Conservation (phyloP, 92 coral and sea anemone genomes). For the Muricea muricata region DNA sequence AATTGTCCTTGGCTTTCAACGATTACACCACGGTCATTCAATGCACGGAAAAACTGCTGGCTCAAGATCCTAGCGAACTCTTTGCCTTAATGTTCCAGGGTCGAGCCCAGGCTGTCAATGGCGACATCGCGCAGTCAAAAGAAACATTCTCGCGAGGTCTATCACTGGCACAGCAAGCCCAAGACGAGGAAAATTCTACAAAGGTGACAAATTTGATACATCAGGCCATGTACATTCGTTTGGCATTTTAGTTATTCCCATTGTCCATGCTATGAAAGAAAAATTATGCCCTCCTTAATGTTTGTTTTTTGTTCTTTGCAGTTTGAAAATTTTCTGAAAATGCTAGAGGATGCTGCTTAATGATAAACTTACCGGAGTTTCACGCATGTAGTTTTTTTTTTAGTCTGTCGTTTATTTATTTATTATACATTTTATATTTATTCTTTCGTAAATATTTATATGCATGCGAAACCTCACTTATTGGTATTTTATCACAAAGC, state of each 20-base stretch:
- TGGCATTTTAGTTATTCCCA: too few relatives aligned
- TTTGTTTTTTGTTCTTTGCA: not conserved
- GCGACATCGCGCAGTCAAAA: slow-evolving; percentile 68
- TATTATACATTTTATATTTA: too few relatives aligned
- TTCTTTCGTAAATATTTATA: too few relatives aligned
- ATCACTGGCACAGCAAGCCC: slow-evolving; percentile 69
- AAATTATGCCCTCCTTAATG: too few relatives aligned
- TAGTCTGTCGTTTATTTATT: too few relatives aligned
- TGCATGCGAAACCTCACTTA: too few relatives aligned
- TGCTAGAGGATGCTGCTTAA: not conserved
- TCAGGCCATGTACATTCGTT: too few relatives aligned
- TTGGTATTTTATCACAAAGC: too few relatives aligned
- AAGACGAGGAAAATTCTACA: slow-evolving; percentile 53
- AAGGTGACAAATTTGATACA: slow-evolving; percentile 50
- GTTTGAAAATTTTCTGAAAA: not conserved
- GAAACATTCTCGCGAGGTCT: slow-evolving; percentile 62
- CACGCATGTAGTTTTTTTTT: too few relatives aligned
- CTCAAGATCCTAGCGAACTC: slow-evolving; percentile 57
- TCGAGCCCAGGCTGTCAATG: slow-evolving; percentile 72
- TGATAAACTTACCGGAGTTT: not conserved
- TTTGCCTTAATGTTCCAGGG: slow-evolving; percentile 58
- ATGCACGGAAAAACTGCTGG: slow-evolving; percentile 62
- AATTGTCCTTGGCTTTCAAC: slow-evolving; percentile 67
- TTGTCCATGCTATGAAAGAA: too few relatives aligned
- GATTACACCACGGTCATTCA: slow-evolving; percentile 62